A percentile compares a stretch with the other conserved stretches of the same genome.
Evolutionary conservation across 2,113 vertebrate species (phyloP).

Genomic region (Ophiodon elongatus): DNA sequence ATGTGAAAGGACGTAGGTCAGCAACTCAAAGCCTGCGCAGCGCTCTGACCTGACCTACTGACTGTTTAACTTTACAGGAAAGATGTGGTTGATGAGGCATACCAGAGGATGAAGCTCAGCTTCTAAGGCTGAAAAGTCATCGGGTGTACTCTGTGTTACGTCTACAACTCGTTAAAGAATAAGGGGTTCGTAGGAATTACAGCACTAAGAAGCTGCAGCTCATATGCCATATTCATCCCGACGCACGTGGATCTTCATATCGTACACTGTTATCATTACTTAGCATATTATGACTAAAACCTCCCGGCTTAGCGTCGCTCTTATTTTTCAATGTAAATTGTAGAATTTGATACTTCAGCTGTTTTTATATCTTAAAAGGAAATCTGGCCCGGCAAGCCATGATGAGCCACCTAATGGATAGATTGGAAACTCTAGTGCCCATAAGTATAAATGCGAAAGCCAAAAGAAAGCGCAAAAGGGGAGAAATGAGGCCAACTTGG

Average conservation of each 20-base stretch:
- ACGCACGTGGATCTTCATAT: not conserved
- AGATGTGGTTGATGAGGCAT: conserved; percentile 27
- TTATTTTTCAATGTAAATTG: not conserved
- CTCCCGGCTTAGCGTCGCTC: not conserved
- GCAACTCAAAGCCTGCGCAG: not conserved
- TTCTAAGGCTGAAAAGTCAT: conserved; percentile 5
- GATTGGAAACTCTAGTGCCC: conserved; percentile 45
- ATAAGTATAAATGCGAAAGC: conserved; percentile 36
- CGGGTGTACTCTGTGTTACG: not conserved
- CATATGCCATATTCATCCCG: not conserved
- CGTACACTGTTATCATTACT: not conserved
- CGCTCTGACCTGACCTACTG: conserved; percentile 21
- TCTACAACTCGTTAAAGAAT: conserved; percentile 3
- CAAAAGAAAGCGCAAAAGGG: conserved; percentile 30
- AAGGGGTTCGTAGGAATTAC: not conserved
- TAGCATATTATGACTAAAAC: not conserved
- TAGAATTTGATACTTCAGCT: conserved; percentile 27
- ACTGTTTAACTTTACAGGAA: conserved; percentile 18
- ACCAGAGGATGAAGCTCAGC: conserved; percentile 1
- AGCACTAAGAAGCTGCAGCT: not conserved
- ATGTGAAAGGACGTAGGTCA: conserved; percentile 22
- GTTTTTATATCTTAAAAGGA: conserved; percentile 30
- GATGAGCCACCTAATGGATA: conserved; percentile 35
- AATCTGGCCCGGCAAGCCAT: conserved; percentile 24
- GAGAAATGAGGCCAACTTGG: conserved; percentile 66